Conservation (phyloP, 2,797 vertebrate species). For the Acestrorhynchus altus region DNA sequence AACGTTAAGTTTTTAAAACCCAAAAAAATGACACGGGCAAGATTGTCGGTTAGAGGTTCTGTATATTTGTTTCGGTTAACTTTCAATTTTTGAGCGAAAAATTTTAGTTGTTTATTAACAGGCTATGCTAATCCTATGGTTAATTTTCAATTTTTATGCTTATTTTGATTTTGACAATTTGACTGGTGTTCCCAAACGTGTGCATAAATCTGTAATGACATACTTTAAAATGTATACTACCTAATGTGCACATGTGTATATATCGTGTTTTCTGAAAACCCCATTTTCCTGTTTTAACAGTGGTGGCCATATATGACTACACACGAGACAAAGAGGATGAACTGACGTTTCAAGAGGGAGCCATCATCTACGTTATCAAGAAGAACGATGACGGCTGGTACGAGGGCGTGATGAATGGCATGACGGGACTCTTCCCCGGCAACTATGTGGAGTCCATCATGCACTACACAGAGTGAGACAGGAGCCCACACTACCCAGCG, state of each 20-base stretch:
- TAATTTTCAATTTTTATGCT: too few relatives aligned
- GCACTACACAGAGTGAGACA: slow-evolving; percentile 87
- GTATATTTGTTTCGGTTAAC: too few relatives aligned
- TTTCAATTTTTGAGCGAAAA: too few relatives aligned
- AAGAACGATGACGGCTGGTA: slow-evolving; percentile 98
- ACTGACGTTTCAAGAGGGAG: slow-evolving; percentile 94
- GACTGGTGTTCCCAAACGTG: too few relatives aligned
- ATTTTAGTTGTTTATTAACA: too few relatives aligned
- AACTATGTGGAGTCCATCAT: slow-evolving; percentile 98
- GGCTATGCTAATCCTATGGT: too few relatives aligned
- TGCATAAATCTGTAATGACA: too few relatives aligned
- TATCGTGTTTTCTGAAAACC: background rate
- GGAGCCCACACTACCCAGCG: slow-evolving; percentile 9
- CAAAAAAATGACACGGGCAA: too few relatives aligned
- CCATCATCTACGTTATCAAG: slow-evolving; percentile 97
- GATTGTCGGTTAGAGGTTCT: too few relatives aligned
- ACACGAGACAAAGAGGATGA: slow-evolving; percentile 94
- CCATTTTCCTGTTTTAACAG: slow-evolving; percentile 67
- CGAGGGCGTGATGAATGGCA: slow-evolving; percentile 91
- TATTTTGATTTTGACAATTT: too few relatives aligned
- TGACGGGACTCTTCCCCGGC: slow-evolving; percentile 94
- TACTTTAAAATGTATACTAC: too few relatives aligned
- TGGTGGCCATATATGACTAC: slow-evolving; percentile 98
- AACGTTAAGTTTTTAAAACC: too few relatives aligned
- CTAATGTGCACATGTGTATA: background rate